A percentile compares a stretch with the other conserved stretches of the same genome.
Conservation (phyloP, 2,888 invertebrate genomes). For the Gasteruption jaculator region DNA sequence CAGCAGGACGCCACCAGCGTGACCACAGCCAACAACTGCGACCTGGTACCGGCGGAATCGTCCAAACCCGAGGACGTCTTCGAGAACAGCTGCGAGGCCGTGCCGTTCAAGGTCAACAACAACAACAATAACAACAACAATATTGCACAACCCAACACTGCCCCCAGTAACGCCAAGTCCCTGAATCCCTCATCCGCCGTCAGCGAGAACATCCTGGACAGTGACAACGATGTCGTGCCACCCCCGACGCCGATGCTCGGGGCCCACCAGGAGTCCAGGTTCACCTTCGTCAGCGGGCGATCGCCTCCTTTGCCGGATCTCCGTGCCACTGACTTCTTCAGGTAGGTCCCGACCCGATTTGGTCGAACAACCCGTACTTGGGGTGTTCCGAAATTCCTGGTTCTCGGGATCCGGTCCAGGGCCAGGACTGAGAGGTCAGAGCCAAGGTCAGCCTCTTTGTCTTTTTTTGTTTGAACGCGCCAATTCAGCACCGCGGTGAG, state of each 20-base stretch:
- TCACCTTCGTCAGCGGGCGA: conserved; percentile 56
- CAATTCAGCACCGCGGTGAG: conserved; percentile 42
- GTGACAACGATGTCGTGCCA: conserved; percentile 39
- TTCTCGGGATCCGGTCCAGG: too few relatives aligned
- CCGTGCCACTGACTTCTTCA: conserved; percentile 60
- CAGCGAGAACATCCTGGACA: conserved; percentile 35
- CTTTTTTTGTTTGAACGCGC: not conserved
- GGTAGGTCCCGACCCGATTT: too few relatives aligned
- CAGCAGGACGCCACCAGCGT: too few relatives aligned
- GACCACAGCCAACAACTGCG: not conserved
- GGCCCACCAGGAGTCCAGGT: conserved; percentile 56
- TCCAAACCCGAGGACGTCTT: conserved; percentile 6
- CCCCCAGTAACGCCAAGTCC: conserved; percentile 32
- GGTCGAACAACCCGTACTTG: too few relatives aligned
- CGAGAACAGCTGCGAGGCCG: conserved; percentile 11
- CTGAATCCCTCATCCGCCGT: conserved; percentile 17
- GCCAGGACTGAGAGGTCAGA: too few relatives aligned
- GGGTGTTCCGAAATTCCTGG: too few relatives aligned
- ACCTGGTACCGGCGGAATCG: conserved; percentile 6
- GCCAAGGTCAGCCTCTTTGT: not conserved
- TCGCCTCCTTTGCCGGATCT: conserved; percentile 62
- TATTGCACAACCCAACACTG: conserved; percentile 31
- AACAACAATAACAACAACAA: not conserved
- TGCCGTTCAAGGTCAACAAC: conserved; percentile 8
- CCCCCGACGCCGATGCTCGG: conserved; percentile 52